These are phyloP conservation scores for Hydrotaea diabolus DNA, from an alignment of 2,888 invertebrate genomes.

Conservation along the genomic window DNA sequence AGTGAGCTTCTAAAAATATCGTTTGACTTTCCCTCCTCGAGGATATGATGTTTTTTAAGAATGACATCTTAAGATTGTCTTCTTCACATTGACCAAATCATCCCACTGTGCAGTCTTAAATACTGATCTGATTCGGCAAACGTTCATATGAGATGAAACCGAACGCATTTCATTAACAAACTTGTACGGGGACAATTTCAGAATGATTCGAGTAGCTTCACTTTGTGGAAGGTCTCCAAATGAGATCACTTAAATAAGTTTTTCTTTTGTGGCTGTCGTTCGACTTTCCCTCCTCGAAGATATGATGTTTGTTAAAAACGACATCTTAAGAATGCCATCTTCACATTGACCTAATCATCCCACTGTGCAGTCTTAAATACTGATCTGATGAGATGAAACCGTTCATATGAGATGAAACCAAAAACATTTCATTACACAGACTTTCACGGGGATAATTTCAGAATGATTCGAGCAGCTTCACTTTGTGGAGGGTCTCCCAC, in stretches of 20 bases:
- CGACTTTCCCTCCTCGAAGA: too few species aligned
- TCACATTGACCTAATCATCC: too few species aligned
- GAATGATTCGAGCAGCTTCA: neutral
- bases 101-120: slow-evolving; percentile 26
- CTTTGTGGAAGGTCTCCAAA: neutral
- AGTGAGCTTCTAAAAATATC: too few species aligned
- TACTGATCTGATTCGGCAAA: slow-evolving; percentile 54
- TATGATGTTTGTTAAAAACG: too few species aligned
- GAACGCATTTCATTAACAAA: slow-evolving; percentile 22
- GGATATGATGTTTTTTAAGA: too few species aligned
- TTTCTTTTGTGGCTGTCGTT: neutral
- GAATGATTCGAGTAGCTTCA: neutral
- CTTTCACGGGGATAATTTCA: slow-evolving; percentile 49
- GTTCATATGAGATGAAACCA: slow-evolving; percentile 51
- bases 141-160: slow-evolving; percentile 51
- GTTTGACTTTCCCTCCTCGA: too few species aligned
- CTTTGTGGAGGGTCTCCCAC: neutral
- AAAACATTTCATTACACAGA: slow-evolving; percentile 22
- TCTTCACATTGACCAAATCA: too few species aligned
- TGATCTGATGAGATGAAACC: slow-evolving; percentile 49
- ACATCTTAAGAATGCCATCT: too few species aligned
- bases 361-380: slow-evolving; percentile 41
- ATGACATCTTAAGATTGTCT: too few species aligned
- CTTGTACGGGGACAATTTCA: slow-evolving; percentile 48
- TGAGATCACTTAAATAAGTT: neutral